Base-by-base conservation (phyloP, 2,888 invertebrate species). In the Ceraclea dissimilis region DNA sequence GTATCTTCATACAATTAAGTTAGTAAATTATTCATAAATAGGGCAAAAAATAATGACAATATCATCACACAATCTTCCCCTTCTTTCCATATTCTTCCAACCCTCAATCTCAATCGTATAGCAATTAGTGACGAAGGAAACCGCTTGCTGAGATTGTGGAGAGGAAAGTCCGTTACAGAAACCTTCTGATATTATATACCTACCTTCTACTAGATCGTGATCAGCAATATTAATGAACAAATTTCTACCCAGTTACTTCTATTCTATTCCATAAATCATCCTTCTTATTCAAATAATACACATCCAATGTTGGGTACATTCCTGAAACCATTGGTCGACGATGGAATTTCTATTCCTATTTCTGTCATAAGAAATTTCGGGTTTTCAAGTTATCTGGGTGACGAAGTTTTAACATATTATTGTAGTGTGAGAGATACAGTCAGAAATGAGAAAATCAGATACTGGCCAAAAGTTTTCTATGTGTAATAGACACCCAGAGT, bases 201-300 rank as follows among this genome's bases (percentile, higher is more conserved):
- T n/a, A n/a, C n/a, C n/a, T n/a, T n/a, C n/a, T 31, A 33, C 20
- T 34, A 49, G 31, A 56, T 56, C 60, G 60, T 60, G 60, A 58
- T 58, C 58, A 34, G 60, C 49, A 60, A 60, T 60, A 60, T 58
- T 60, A 60, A 60, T 60, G 60, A 60, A 54, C 48, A 52, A 57
- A 59, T 54, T 55, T 60, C 50, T 33, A 39, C 39, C 13, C 39
- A 16, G 13, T 8, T 39, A 39, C 39, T 46, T 19, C 26, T 16
- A 21, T 33, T 31, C 46, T 49, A 44, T 54, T 49, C 55, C 49
- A 59, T 56, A 56, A 59, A 55, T 59, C 55, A 59, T 59, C 51
- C 46, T 16, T 31, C 49, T 49, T 55, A 55, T 55, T 55, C 58
- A 58, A 58, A 52, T 58, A 58, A 48, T 43, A 48, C 48, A 55